These are phyloP conservation scores for Drosophila paranaensis DNA, from an alignment of 2,888 invertebrate species.

Conservation along the genomic window DNA sequence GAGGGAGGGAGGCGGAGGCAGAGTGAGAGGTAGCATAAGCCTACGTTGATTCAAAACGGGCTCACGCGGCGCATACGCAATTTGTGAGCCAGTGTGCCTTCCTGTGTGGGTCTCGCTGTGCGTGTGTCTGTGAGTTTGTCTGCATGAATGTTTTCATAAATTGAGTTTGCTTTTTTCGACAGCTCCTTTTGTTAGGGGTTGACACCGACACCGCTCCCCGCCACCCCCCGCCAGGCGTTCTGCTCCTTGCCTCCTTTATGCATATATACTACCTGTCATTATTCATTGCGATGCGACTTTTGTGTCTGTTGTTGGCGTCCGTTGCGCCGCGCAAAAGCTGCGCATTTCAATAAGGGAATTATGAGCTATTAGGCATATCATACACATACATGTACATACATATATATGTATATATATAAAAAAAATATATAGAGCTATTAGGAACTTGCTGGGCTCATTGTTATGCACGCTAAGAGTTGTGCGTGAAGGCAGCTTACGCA, in stretches of 20 bases:
- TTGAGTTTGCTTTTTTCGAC: constrained; percentile 76
- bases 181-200: constrained; percentile 50
- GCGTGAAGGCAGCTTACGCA: constrained; percentile 51
- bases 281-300: constrained; percentile 46
- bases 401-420: constrained; percentile 20
- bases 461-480: constrained; percentile 36
- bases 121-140: constrained; percentile 35
- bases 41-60: constrained; percentile 47
- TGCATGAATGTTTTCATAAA: constrained; percentile 73
- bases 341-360: constrained; percentile 70
- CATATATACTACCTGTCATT: constrained; percentile 51
- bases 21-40: neutral
- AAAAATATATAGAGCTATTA: neutral
- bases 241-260: neutral
- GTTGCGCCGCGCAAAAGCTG: constrained; percentile 11
- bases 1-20: neutral
- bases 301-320: constrained; percentile 25
- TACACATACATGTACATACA: neutral
- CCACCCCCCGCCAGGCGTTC: neutral
- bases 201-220: constrained; percentile 13
- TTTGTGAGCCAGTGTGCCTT: constrained; percentile 45
- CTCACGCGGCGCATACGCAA: constrained; percentile 71
- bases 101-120: constrained; percentile 7
- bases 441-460: constrained; percentile 31
- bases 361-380: constrained; percentile 64